Evolutionary conservation across 2,113 vertebrate species (phyloP), one percentile per base, ranked within the genome.

Genomic region (Hylia prasina): DNA sequence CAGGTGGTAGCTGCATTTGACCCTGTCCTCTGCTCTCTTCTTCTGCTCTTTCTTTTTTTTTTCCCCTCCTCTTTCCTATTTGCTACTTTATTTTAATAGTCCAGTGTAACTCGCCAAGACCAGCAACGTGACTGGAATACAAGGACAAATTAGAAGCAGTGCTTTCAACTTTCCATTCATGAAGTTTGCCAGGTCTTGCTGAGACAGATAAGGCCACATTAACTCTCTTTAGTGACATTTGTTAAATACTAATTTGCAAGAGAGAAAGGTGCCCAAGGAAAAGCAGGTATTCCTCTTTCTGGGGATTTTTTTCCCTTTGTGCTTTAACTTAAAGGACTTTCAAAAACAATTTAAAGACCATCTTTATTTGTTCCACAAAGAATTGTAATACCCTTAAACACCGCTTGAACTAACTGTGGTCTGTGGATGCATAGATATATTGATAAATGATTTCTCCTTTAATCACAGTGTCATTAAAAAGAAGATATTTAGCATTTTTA

Each of bases 1-100:
- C 58, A 56, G 50, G 45, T 87, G 57, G 23, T 21, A 69, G 40
- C 48, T 64, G 28, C 56, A 24, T 77, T 64, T 88, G 47, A 53
- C n/a, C 28, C 37, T 19, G 12, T 85, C 30, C 51, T 77, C 53
- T 4, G 0, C 40, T 53, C 31, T 44, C 44, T 68, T 57, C 51
- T 60, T 21, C 27, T 31, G 15, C 11, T 50, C 15, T 5, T 48
- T 42, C 2, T 8, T 45, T 71, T 68, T 15, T 22, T 42, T 28
- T 53, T 10, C 15, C 2, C 4, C 27, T 73, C 3, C 24, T 73
- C 37, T 53, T 90, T 89, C 33, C 64, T 92, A 71, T 83, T 82
- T 94, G 47, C 82, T 93, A 25, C 48, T 93, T 87, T 73, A 80
- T 93, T 95, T 88, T 81, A 87, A 83, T 80, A 84, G 92, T 35